phyloP scores from a whole-genome alignment of 1,140 invertebrate species.

The Aphaenogaster floridana region DNA sequence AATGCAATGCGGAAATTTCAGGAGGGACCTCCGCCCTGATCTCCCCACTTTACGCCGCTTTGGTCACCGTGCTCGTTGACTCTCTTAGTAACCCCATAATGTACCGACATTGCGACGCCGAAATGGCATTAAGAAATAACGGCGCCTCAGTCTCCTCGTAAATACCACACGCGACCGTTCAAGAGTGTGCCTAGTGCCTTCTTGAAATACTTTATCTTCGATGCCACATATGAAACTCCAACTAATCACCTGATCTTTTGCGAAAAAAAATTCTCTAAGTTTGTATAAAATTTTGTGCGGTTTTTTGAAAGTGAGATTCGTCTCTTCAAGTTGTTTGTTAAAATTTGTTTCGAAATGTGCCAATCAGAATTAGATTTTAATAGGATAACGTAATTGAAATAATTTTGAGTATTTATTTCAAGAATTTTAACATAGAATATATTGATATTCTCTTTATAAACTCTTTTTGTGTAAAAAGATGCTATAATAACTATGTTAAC shows the following conservation, averaged over 20 bases:
- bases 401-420: neutral
- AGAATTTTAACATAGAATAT: neutral
- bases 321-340: neutral
- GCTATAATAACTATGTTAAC: neutral
- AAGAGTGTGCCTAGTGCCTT: constrained; percentile 27
- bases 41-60: constrained; percentile 6
- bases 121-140: constrained; percentile 80
- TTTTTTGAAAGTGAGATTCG: neutral
- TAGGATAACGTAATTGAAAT: neutral
- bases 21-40: constrained; percentile 69
- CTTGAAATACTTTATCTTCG: constrained; percentile 30
- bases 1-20: constrained; percentile 85
- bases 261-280: neutral
- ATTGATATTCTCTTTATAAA: neutral
- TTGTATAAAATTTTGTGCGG: neutral
- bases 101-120: constrained; percentile 73
- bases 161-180: constrained; percentile 41
- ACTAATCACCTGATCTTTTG: neutral
- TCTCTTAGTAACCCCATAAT: constrained; percentile 65
- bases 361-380: constrained; percentile 1
- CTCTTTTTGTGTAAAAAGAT: neutral
- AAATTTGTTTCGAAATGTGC: neutral
- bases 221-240: neutral
- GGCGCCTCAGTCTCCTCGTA: constrained; percentile 54
- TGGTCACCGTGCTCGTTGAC: constrained; percentile 70